phyloP scores from a whole-genome alignment of 2,797 vertebrate genomes.

The Acrossocheilus wenchowensis region DNA sequence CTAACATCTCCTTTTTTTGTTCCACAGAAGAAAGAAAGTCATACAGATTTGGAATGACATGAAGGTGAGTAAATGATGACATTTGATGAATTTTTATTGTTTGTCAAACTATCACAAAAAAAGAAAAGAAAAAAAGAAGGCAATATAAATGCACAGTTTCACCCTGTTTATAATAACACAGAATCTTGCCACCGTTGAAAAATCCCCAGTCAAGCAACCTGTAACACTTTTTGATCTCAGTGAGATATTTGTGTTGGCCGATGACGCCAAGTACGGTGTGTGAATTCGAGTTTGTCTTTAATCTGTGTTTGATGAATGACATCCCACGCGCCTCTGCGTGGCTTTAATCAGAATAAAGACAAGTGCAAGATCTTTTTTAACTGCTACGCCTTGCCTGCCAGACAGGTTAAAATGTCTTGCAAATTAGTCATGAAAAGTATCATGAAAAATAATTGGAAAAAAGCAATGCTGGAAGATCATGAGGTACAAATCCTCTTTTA shows the following conservation, averaged over 20 bases:
- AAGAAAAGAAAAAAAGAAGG: neutral
- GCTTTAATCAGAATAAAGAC: conserved; percentile 33
- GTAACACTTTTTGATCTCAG: neutral
- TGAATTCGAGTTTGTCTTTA: conserved; percentile 14
- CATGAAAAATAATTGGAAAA: conserved; percentile 36
- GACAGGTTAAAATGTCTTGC: conserved; percentile 20
- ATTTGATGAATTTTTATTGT: neutral
- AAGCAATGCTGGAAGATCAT: conserved; percentile 1
- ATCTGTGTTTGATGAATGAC: conserved; percentile 21
- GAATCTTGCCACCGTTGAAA: neutral
- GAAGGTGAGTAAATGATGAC: neutral
- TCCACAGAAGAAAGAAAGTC: conserved; percentile 15
- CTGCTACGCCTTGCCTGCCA: neutral
- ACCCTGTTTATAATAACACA: neutral
- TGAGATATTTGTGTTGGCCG: neutral
- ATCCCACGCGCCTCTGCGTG: neutral
- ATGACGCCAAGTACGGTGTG: neutral
- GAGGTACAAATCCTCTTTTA: conserved; percentile 29
- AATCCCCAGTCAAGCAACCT: neutral
- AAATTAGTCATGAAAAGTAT: conserved; percentile 39
- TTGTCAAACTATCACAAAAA: neutral
- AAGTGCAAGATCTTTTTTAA: neutral
- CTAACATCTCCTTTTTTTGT: neutral
- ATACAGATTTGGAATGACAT: neutral
- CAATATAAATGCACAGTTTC: neutral